Percentiles rank a stretch among this genome's conserved stretches.
Evolutionary conservation across 2,113 vertebrate genomes (phyloP).

Genomic region (Solea senegalensis): DNA sequence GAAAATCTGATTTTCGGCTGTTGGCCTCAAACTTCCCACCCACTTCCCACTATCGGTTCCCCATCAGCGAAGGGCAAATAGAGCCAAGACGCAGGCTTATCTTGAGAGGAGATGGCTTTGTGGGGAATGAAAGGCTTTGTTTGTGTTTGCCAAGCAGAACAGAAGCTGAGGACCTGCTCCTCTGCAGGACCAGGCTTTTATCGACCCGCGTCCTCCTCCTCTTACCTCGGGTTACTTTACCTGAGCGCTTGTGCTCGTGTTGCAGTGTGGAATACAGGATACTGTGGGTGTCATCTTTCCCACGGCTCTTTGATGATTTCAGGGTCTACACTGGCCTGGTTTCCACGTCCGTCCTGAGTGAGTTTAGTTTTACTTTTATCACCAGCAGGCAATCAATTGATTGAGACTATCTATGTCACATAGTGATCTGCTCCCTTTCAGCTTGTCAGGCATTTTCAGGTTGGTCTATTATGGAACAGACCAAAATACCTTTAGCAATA

Average conservation of each 20-base stretch:
- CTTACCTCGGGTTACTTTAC: slow-evolving; percentile 49
- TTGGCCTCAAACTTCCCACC: slow-evolving; percentile 45
- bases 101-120: slow-evolving; percentile 45
- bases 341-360: too few relatives aligned
- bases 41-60: slow-evolving; percentile 18
- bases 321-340: background rate
- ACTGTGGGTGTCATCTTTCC: slow-evolving; percentile 31
- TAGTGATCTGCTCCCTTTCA: too few relatives aligned
- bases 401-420: too few relatives aligned
- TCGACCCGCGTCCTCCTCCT: slow-evolving; percentile 40
- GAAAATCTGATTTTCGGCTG: slow-evolving; percentile 55
- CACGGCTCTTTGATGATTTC: slow-evolving; percentile 20
- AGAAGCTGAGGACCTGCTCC: slow-evolving; percentile 19
- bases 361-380: too few relatives aligned
- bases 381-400: too few relatives aligned
- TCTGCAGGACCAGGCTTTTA: slow-evolving; percentile 30
- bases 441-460: too few relatives aligned
- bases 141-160: slow-evolving; percentile 54
- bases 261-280: slow-evolving; percentile 48
- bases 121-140: slow-evolving; percentile 36
- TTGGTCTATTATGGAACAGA: too few relatives aligned
- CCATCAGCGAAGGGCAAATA: slow-evolving; percentile 53
- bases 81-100: slow-evolving; percentile 53
- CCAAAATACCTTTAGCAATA: too few relatives aligned
- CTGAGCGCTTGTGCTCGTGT: slow-evolving; percentile 39